These are phyloP conservation scores for Fistularia commersonii DNA, from an alignment of 2,797 vertebrate species.

Conservation along the genomic window DNA sequence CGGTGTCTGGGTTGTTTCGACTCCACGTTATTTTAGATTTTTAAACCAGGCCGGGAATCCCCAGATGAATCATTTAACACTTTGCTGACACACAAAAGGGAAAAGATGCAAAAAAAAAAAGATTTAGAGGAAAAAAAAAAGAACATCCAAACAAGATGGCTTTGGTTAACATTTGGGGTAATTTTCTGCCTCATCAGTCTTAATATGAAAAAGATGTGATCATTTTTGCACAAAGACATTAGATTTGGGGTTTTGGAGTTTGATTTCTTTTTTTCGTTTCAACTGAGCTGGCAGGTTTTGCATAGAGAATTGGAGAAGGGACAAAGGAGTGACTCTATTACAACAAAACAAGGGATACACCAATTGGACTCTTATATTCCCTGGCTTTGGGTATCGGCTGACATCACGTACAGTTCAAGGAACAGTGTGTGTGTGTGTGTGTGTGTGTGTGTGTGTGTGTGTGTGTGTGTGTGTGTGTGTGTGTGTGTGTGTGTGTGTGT, in stretches of 20 bases:
- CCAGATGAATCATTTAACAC: conserved; percentile 40
- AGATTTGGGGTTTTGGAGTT: conserved; percentile 2
- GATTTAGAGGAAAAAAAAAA: conserved; percentile 9
- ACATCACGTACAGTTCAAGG: no score
- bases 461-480: no score
- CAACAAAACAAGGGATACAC: no score
- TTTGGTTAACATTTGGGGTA: background rate
- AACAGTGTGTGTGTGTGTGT: no score
- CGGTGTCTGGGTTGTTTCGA: conserved; percentile 7
- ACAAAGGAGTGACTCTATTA: no score
- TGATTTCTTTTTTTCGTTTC: conserved; percentile 7
- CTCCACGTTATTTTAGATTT: conserved; percentile 23
- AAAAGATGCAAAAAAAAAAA: background rate
- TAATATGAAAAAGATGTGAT: conserved; percentile 13
- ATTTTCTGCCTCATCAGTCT: conserved; percentile 5
- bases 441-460: no score
- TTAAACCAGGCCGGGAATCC: conserved; percentile 39
- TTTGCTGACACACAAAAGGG: conserved; percentile 20
- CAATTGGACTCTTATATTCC: no score
- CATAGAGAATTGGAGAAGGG: conserved; percentile 1
- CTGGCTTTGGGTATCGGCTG: no score
- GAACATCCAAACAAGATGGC: background rate
- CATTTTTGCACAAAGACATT: conserved; percentile 1
- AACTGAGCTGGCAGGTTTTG: background rate
- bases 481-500: no score